Conservation (phyloP, 2,888 invertebrate genomes). For the Linnaemya tessellans region DNA sequence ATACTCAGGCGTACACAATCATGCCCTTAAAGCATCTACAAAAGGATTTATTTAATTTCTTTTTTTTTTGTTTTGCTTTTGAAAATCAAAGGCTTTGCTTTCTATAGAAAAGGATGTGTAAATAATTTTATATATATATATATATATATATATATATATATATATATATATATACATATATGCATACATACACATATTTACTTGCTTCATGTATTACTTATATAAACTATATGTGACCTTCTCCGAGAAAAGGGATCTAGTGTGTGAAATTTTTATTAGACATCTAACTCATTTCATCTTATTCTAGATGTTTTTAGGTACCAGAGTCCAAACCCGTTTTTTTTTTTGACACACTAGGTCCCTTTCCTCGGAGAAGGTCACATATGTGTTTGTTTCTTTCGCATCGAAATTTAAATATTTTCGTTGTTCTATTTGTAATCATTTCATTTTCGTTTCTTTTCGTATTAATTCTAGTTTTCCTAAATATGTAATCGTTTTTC, state of each 20-base stretch:
- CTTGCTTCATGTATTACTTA: background rate
- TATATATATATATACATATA: too few species aligned
- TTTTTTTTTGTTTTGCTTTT: background rate
- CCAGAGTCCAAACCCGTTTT: too few species aligned
- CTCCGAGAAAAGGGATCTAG: too few species aligned
- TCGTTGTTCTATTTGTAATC: background rate
- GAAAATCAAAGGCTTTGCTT: background rate
- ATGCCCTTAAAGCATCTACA: conserved; percentile 14
- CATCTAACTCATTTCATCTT: background rate
- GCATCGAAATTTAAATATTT: background rate
- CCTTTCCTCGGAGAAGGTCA: too few species aligned
- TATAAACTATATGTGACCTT: background rate
- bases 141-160: background rate
- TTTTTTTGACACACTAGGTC: too few species aligned
- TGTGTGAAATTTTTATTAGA: too few species aligned
- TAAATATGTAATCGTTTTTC: conserved; percentile 29
- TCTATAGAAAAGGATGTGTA: background rate
- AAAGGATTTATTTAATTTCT: background rate
- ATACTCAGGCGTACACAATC: conserved; percentile 21
- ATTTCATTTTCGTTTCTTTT: background rate
- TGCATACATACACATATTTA: background rate
- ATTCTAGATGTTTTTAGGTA: too few species aligned
- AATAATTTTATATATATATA: too few species aligned
- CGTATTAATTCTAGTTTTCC: conserved; percentile 2
- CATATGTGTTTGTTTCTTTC: background rate